phyloP scores from a whole-genome alignment of 1,140 invertebrate species.

The Trichoplusia ni region DNA sequence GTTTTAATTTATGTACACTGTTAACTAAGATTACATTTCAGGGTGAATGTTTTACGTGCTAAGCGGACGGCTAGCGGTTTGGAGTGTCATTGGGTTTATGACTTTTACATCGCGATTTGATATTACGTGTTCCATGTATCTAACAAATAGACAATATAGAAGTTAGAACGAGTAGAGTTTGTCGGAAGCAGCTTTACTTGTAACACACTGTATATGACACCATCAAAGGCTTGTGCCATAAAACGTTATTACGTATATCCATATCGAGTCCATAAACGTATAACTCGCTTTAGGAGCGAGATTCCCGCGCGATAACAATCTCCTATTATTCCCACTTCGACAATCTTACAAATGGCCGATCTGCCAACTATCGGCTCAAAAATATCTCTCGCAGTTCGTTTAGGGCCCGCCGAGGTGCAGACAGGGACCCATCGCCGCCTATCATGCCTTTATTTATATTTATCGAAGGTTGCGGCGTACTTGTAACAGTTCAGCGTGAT shows the following conservation, averaged over 20 bases:
- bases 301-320: not conserved
- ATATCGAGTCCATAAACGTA: not conserved
- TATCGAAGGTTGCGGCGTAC: not conserved
- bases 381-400: constrained; percentile 15
- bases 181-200: too few species aligned
- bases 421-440: constrained; percentile 14
- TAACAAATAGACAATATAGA: too few species aligned
- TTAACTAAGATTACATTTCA: too few species aligned
- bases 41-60: too few species aligned
- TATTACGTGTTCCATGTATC: too few species aligned
- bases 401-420: constrained; percentile 9
- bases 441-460: constrained; percentile 27
- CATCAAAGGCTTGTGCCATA: too few species aligned
- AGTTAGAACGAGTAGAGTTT: too few species aligned
- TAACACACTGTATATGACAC: too few species aligned
- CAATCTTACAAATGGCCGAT: constrained; percentile 1
- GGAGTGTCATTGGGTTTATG: too few species aligned
- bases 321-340: constrained; percentile 7
- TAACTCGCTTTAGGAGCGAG: not conserved
- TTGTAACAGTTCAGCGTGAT: constrained; percentile 5
- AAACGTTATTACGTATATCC: not conserved
- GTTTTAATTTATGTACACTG: too few species aligned
- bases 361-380: not conserved
- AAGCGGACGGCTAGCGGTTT: too few species aligned
- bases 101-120: too few species aligned